phyloP scores from a whole-genome alignment of 2,888 invertebrate species.

The Acanthosepion esculentum region DNA sequence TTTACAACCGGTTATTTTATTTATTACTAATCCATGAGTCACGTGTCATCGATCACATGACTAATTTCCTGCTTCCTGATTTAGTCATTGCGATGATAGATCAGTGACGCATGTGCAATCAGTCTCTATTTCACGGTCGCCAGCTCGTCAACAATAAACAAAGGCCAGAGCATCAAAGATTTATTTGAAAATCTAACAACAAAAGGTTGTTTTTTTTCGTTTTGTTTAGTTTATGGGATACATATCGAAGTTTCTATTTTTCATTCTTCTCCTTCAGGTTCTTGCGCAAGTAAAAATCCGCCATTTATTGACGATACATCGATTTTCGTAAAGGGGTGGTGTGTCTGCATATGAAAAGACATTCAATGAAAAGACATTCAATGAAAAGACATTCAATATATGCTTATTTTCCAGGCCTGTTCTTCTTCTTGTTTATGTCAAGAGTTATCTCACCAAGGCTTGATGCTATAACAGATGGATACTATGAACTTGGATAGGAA shows the following conservation, averaged over 20 bases:
- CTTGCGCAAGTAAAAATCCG: neutral
- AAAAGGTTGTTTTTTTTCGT: neutral
- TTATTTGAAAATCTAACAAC: neutral
- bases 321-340: neutral
- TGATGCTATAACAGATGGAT: too few species aligned
- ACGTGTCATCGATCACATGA: slow-evolving; percentile 15
- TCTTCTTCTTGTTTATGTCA: too few species aligned
- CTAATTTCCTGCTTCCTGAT: neutral
- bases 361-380: neutral
- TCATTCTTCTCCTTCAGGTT: neutral
- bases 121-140: neutral
- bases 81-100: neutral
- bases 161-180: neutral
- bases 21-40: neutral
- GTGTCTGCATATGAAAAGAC: neutral
- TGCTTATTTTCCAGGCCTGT: neutral
- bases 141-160: neutral
- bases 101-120: neutral
- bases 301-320: neutral
- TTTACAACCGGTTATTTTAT: too few species aligned
- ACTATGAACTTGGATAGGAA: too few species aligned
- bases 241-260: neutral
- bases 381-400: neutral
- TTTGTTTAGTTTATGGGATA: neutral
- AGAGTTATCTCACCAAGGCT: too few species aligned